Evolutionary conservation across 1,140 invertebrate species (phyloP), one percentile per base, ranked within the genome.

Genomic region (Chionoecetes opilio): DNA sequence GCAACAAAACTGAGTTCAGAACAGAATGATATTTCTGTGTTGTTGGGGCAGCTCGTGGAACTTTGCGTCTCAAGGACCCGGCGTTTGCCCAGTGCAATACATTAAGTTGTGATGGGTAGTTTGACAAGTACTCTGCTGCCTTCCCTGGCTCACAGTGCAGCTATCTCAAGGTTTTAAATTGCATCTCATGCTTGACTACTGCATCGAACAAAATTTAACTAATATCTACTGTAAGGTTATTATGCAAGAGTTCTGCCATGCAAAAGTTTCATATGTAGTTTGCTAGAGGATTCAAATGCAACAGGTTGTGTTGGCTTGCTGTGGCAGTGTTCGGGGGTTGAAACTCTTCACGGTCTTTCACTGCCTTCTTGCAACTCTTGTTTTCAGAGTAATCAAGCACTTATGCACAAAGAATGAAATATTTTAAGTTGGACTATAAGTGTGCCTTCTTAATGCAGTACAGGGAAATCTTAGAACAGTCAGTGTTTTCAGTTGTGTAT

Each of bases 381-480:
- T 85, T n/a, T n/a, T 93, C 31, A 86, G 29, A 46, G 38, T 46
- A 86, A 37, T 34, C 34, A 86, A 46, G 92, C 92, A 92, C 91
- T 92, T 92, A 84, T 92, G 91, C 91, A 93, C 92, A 86, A 85
- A 93, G 31, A 91, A 75, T 32, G 88, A 75, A 91, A 26, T 91
- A 3, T 21, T 75, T 91, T 35, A 31, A 75, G 88, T 35, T 90
- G 41, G 88, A 53, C 53, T 8, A 53, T 53, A 32, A 84, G 91
- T 92, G 82, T 84, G 91, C 53, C 75, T 92, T 37, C n/a, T 75
- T 75, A 75, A 17, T 75, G 63, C 63, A 75, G 63, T 75, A 75
- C 63, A 75, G 63, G 63, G 63, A 75, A 75, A n/a, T 75, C n/a
- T 75, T 75, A 53, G 63, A n/a, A 75, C 63, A 75, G 63, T 75